Base-by-base conservation (phyloP, 2,113 vertebrate species). In the Empidonax alnorum region DNA sequence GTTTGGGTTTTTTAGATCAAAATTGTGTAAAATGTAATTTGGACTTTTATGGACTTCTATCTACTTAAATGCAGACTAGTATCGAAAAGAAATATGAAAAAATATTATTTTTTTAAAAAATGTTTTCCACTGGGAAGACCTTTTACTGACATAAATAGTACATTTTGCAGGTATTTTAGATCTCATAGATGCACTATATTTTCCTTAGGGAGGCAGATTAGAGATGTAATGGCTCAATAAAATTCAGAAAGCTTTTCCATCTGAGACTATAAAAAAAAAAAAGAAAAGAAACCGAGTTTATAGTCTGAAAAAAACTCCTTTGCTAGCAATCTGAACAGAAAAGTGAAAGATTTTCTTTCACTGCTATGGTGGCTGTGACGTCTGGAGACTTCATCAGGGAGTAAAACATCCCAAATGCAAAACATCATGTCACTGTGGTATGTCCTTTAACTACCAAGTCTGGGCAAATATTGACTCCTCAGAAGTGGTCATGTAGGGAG, bases 371-470 rank as follows among this genome's bases (percentile, higher is more conserved):
- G n/a, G 3, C 33, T 27, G 7, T 63, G 67, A 59, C 22, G 3
- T 55, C 28, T 79, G 25, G 33, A 39, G 10, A 65, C 12, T 59
- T 52, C 25, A 12, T 75, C 21, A 65, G 49, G 31, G 30, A 58
- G 33, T 28, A 68, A 23, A 53, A 56, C 5, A 73, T 21, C 9
- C 39, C 31, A 89, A 73, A 73, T 37, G 15, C 20, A 79, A 27
- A 50, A 14, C 0, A 1, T 49, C 15, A 21, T 16, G 19, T 63
- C 3, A 0, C 23, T 55, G 33, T 39, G 23, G 5, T 50, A 6
- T 8, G 23, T 68, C 33, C 39, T 76, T 63, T 59, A 69, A 20
- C 30, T 52, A 27, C 10, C 1, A 12, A 27, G 44, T 42, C 10
- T 58, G 17, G 35, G 35, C 55, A 69, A 65, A 52, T 18, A 24